These are phyloP conservation scores for Spea bombifrons DNA, from an alignment of 2,113 vertebrate genomes.

Conservation along the genomic window DNA sequence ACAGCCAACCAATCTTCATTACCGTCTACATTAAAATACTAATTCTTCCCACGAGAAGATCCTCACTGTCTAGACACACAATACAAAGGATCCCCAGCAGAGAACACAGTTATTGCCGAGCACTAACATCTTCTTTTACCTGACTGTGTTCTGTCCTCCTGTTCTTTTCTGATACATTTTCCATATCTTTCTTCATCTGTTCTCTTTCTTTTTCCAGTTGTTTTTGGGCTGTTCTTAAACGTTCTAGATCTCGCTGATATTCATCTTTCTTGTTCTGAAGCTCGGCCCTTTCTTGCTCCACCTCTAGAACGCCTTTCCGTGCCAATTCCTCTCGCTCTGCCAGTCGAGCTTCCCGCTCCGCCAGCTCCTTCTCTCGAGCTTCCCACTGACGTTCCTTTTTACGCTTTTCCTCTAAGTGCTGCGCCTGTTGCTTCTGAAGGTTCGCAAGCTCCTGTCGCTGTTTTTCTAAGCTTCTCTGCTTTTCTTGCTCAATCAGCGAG, in stretches of 20 bases:
- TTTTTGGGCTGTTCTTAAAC: constrained; percentile 77
- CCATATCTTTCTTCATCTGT: constrained; percentile 69
- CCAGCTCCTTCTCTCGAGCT: constrained; percentile 72
- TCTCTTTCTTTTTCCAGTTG: constrained; percentile 82
- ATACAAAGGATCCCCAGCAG: too few relatives aligned
- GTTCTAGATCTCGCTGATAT: constrained; percentile 85
- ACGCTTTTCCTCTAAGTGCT: constrained; percentile 81
- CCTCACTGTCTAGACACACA: too few relatives aligned
- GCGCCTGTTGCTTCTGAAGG: constrained; percentile 82
- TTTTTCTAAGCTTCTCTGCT: constrained; percentile 93
- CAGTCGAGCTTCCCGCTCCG: constrained; percentile 68
- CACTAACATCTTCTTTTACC: not conserved
- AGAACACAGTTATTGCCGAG: too few relatives aligned
- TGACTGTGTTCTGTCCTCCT: constrained; percentile 52
- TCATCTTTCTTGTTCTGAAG: constrained; percentile 71
- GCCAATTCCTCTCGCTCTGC: constrained; percentile 69
- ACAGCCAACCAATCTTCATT: too few relatives aligned
- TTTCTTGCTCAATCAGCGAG: constrained; percentile 92
- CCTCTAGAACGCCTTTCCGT: constrained; percentile 62
- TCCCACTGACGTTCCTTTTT: constrained; percentile 81
- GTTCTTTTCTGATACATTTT: constrained; percentile 55
- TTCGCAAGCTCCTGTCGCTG: constrained; percentile 90
- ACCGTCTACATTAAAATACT: too few relatives aligned
- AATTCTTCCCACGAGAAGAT: too few relatives aligned
- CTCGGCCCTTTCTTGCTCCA: constrained; percentile 69